phyloP scores from a whole-genome alignment of 2,888 invertebrate species.

The Erebia epiphron region DNA sequence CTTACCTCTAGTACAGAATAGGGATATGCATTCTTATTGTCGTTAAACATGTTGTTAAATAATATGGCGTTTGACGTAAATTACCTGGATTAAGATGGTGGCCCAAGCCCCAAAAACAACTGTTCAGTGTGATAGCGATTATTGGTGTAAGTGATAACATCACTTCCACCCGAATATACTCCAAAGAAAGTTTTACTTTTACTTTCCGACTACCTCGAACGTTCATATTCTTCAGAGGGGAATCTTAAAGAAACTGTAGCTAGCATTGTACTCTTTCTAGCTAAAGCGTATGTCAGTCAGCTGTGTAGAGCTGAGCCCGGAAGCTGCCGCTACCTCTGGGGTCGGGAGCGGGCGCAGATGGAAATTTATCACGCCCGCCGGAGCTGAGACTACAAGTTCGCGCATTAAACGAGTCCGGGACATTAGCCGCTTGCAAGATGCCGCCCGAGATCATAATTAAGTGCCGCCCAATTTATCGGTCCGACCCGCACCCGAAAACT shows the following conservation, averaged over 20 bases:
- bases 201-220: too few relatives aligned
- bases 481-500: slow-evolving; percentile 78
- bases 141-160: too few relatives aligned
- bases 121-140: too few relatives aligned
- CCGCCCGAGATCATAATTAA: slow-evolving; percentile 83
- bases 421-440: slow-evolving; percentile 82
- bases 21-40: background rate
- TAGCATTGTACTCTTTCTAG: background rate
- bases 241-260: background rate
- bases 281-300: slow-evolving; percentile 14
- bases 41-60: too few relatives aligned
- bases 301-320: slow-evolving; percentile 19
- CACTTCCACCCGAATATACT: too few relatives aligned
- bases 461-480: slow-evolving; percentile 83
- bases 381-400: slow-evolving; percentile 80
- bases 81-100: too few relatives aligned
- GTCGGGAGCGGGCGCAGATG: slow-evolving; percentile 66
- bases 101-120: too few relatives aligned
- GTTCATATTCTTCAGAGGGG: too few relatives aligned
- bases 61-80: too few relatives aligned
- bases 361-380: slow-evolving; percentile 80
- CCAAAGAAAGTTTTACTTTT: too few relatives aligned
- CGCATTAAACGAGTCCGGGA: slow-evolving; percentile 82
- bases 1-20: background rate
- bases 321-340: slow-evolving; percentile 50